A percentile compares a stretch with the other conserved stretches of the same genome.
Conservation (phyloP, 2,113 vertebrate species). For the Bos taurus region ARS-UCD2.0 NC_037332.1:97732501-97733000, state of each 20-base stretch:
- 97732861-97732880: neutral
- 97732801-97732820: neutral
- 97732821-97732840: neutral
- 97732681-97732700: neutral
- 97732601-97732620: neutral
- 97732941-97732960: neutral
- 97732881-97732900: neutral
- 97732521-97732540: neutral
- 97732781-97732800: neutral
- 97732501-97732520: neutral
- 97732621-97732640: neutral
- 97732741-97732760: neutral
- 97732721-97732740: accelerated
- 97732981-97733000: neutral
- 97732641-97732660: neutral
- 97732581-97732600: neutral
- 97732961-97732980: neutral
- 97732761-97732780: neutral
- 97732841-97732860: neutral
- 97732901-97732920: neutral
- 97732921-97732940: neutral
- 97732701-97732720: accelerated
- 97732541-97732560: neutral
- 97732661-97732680: neutral
- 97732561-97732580: neutral